A percentile compares a stretch with the other conserved stretches of the same genome.
phyloP scores from a whole-genome alignment of 2,888 invertebrate genomes.

The Erannis defoliaria region DNA sequence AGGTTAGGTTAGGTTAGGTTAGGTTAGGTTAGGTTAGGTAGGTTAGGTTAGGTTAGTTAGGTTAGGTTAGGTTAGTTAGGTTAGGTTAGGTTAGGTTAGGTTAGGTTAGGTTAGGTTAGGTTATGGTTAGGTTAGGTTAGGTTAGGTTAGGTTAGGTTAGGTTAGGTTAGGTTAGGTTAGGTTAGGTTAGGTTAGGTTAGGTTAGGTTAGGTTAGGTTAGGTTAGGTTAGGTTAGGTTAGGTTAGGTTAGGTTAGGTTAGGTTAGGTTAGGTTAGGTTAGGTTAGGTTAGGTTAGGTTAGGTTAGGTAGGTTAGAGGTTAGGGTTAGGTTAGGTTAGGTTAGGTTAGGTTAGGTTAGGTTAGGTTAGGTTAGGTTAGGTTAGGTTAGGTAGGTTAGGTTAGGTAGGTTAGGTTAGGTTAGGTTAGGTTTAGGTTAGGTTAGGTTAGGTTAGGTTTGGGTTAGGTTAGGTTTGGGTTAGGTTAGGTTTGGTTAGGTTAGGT shows the following conservation, averaged over 20 bases:
- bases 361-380: constrained; percentile 10
- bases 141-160: constrained; percentile 39
- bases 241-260: constrained; percentile 8
- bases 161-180: constrained; percentile 36
- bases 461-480: constrained; percentile 5
- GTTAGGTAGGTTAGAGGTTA: constrained; percentile 7
- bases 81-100: constrained; percentile 48
- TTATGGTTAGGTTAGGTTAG: constrained; percentile 45
- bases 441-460: constrained; percentile 9
- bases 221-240: constrained; percentile 22
- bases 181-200: constrained; percentile 45
- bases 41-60: constrained; percentile 32
- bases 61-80: constrained; percentile 47
- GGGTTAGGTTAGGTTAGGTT: constrained; percentile 9
- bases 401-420: constrained; percentile 6
- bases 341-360: constrained; percentile 10
- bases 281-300: constrained; percentile 9
- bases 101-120: constrained; percentile 49
- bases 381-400: constrained; percentile 10
- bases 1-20: constrained; percentile 13
- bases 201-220: constrained; percentile 45
- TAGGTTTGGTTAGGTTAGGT: constrained; percentile 6
- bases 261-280: constrained; percentile 4
- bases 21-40: constrained; percentile 9
- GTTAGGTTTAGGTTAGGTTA: constrained; percentile 3